Conservation (phyloP, 2,113 vertebrate genomes). For the Oryzias javanicus region DNA sequence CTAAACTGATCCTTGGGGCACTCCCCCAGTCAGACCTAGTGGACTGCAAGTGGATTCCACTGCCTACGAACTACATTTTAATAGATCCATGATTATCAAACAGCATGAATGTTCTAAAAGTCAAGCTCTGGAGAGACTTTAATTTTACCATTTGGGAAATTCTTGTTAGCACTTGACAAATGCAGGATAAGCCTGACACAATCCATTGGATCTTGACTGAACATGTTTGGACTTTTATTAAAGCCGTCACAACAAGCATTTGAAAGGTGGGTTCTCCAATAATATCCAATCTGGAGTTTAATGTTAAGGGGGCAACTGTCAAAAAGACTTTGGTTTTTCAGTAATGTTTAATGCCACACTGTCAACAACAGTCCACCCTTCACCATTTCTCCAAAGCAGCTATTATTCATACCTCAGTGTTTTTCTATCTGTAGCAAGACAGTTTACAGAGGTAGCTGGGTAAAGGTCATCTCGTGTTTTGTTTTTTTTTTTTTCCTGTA, state of each 20-base stretch:
- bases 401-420: slow-evolving; percentile 19
- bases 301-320: slow-evolving; percentile 8
- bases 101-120: too few relatives aligned
- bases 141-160: background rate
- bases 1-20: too few relatives aligned
- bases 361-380: slow-evolving; percentile 19
- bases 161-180: too few relatives aligned
- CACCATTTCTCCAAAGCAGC: slow-evolving; percentile 23
- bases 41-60: too few relatives aligned
- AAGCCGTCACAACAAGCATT: slow-evolving; percentile 3
- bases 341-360: slow-evolving; percentile 25
- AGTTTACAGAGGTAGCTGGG: slow-evolving; percentile 7
- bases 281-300: slow-evolving; percentile 17
- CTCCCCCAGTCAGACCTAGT: too few relatives aligned
- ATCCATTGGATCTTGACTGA: background rate
- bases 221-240: slow-evolving; percentile 24
- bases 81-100: too few relatives aligned
- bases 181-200: too few relatives aligned
- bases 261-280: slow-evolving; percentile 1
- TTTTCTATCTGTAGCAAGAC: slow-evolving; percentile 5
- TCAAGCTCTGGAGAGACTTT: background rate
- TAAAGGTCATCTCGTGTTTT: background rate
- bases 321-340: slow-evolving; percentile 32
- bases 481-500: slow-evolving; percentile 5
- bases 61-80: too few relatives aligned